phyloP scores from a whole-genome alignment of 2,113 vertebrate genomes.

The Eptesicus fuscus region DNA sequence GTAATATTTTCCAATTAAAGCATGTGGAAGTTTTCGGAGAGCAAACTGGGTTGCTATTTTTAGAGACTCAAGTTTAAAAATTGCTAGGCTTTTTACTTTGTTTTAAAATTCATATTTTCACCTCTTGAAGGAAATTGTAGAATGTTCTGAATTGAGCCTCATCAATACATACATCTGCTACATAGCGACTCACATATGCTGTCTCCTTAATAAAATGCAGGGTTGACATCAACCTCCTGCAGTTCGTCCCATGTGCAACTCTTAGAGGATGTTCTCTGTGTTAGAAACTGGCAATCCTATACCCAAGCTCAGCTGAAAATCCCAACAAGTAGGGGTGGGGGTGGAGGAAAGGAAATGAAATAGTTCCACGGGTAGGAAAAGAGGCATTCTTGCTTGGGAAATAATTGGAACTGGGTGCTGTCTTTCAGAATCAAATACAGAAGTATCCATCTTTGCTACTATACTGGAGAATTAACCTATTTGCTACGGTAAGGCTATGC shows the following conservation, averaged over 20 bases:
- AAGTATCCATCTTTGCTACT: not conserved
- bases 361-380: not conserved
- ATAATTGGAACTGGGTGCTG: not conserved
- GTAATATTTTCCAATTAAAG: conserved; percentile 12
- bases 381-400: not conserved
- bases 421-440: not conserved
- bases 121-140: conserved; percentile 53
- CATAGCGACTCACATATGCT: conserved; percentile 71
- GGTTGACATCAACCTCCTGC: conserved; percentile 62
- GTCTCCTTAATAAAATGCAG: conserved; percentile 77
- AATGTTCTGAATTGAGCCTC: conserved; percentile 54
- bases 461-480: not conserved
- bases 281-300: conserved; percentile 28
- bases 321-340: not conserved
- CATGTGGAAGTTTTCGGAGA: not conserved
- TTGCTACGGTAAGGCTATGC: not conserved
- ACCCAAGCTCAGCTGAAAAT: not conserved
- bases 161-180: conserved; percentile 67
- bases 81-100: not conserved
- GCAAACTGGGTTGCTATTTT: conserved; percentile 39
- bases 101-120: conserved; percentile 35
- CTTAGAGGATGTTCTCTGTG: conserved; percentile 31
- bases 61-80: conserved; percentile 11
- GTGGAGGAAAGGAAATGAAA: not conserved
- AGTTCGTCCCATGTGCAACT: conserved; percentile 66